Conservation (phyloP, 2,113 vertebrate genomes). For the Xyliphius kryptos region DNA sequence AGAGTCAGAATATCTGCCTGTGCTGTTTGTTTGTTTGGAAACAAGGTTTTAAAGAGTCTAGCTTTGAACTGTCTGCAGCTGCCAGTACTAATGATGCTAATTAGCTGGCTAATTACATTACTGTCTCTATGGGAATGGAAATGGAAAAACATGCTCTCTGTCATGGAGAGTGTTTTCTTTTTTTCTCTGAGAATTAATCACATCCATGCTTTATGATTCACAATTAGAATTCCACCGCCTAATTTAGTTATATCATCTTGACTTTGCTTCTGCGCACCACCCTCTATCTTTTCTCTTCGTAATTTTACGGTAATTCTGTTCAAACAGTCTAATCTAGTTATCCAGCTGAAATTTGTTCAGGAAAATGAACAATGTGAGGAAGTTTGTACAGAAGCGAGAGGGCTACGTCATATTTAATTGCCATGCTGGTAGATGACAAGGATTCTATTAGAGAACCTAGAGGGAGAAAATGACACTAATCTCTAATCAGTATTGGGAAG, state of each 20-base stretch:
- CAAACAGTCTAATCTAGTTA: slow-evolving; percentile 68
- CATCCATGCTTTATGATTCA: slow-evolving; percentile 68
- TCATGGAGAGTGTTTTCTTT: slow-evolving; percentile 72
- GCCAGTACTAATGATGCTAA: slow-evolving; percentile 97
- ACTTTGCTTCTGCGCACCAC: slow-evolving; percentile 43
- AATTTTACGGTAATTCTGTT: slow-evolving; percentile 70
- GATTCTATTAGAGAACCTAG: slow-evolving; percentile 40
- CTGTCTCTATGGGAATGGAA: slow-evolving; percentile 98
- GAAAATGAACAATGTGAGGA: no score
- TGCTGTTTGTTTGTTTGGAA: slow-evolving; percentile 58
- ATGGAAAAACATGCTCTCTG: slow-evolving; percentile 92
- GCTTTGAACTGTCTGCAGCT: slow-evolving; percentile 89
- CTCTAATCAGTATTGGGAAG: no score
- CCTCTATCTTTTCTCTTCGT: slow-evolving; percentile 62
- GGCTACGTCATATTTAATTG: slow-evolving; percentile 66
- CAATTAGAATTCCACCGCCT: slow-evolving; percentile 57
- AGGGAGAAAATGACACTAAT: slow-evolving; percentile 54
- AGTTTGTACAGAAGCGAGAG: slow-evolving; percentile 61
- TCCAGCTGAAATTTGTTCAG: slow-evolving; percentile 71
- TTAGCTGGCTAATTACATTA: slow-evolving; percentile 97
- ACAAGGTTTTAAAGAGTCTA: slow-evolving; percentile 72
- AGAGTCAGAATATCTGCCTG: slow-evolving; percentile 64
- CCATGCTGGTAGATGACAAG: slow-evolving; percentile 51
- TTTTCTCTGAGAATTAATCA: slow-evolving; percentile 64
- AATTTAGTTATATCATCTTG: slow-evolving; percentile 34